phyloP scores from a whole-genome alignment of 2,888 invertebrate genomes.

The Chymomyza fuscimana region DNA sequence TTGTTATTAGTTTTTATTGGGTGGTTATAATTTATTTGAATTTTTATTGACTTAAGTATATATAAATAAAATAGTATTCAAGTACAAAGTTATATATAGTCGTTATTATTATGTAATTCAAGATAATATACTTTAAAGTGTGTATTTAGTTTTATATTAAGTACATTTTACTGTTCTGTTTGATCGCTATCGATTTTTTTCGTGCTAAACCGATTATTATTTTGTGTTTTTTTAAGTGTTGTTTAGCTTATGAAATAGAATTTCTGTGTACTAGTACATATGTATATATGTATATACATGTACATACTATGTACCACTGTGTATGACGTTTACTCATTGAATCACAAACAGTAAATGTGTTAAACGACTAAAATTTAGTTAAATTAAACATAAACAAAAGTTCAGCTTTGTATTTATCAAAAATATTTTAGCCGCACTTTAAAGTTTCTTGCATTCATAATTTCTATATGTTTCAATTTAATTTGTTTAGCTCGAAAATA shows the following conservation, averaged over 20 bases:
- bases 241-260: constrained; percentile 26
- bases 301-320: too few species aligned
- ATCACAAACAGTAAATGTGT: constrained; percentile 75
- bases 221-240: constrained; percentile 24
- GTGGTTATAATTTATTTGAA: constrained; percentile 79
- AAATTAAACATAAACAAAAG: constrained; percentile 26
- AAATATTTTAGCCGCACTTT: not conserved
- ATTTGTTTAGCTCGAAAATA: constrained; percentile 63
- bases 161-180: constrained; percentile 71
- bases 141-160: constrained; percentile 53
- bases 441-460: not conserved
- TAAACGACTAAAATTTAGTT: constrained; percentile 53
- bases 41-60: constrained; percentile 76
- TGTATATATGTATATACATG: not conserved
- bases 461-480: constrained; percentile 23
- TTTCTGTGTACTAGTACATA: not conserved
- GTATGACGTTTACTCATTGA: constrained; percentile 25
- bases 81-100: constrained; percentile 78
- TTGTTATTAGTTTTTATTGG: constrained; percentile 40
- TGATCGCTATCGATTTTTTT: constrained; percentile 22
- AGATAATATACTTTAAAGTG: constrained; percentile 74
- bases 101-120: constrained; percentile 77
- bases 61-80: constrained; percentile 79
- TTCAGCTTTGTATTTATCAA: constrained; percentile 8
- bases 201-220: not conserved